Conservation (phyloP, 2,888 invertebrate genomes). For the Cephus pulcher region DNA sequence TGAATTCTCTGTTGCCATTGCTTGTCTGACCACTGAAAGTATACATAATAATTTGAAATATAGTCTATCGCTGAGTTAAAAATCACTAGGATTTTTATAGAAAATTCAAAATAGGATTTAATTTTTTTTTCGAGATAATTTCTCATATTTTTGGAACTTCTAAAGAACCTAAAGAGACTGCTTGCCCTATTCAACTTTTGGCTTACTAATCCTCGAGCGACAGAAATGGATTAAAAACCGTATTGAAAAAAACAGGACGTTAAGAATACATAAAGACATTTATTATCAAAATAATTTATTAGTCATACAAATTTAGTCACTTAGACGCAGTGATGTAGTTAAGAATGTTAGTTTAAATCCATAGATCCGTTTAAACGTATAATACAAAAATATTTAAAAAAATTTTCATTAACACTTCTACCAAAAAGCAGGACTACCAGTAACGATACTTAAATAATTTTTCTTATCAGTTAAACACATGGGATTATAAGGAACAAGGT, state of each 20-base stretch:
- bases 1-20: slow-evolving; percentile 38
- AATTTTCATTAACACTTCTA: background rate
- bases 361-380: slow-evolving; percentile 35
- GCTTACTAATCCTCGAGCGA: background rate
- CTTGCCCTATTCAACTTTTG: background rate
- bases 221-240: background rate
- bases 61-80: background rate
- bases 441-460: background rate
- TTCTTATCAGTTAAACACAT: background rate
- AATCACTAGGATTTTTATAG: background rate
- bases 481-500: background rate
- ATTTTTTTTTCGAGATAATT: background rate
- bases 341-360: slow-evolving; percentile 32
- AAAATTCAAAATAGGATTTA: background rate
- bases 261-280: background rate
- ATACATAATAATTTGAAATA: background rate
- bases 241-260: background rate
- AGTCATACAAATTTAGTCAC: slow-evolving; percentile 36
- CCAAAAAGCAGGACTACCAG: background rate
- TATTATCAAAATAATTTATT: slow-evolving; percentile 41
- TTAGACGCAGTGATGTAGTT: background rate
- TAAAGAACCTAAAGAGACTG: background rate
- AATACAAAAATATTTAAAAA: slow-evolving; percentile 5
- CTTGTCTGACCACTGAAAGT: background rate
- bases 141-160: background rate